phyloP scores from a whole-genome alignment of 2,113 vertebrate genomes.

The Anolis carolinensis region DNA sequence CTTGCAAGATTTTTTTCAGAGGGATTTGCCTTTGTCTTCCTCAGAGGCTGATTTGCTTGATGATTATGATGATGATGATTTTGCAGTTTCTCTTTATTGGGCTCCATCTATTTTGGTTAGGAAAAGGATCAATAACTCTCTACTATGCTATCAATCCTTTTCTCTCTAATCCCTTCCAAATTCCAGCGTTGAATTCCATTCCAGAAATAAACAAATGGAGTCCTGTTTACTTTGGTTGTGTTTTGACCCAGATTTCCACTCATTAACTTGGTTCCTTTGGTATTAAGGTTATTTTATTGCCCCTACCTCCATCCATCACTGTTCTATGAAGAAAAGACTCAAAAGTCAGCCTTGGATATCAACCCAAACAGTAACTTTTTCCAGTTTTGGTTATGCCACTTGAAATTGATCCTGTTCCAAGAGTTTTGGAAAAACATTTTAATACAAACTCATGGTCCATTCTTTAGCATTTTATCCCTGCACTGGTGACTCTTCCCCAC shows the following conservation, averaged over 20 bases:
- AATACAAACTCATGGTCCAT: not conserved
- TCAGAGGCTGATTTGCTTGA: too few species aligned
- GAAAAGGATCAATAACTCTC: not conserved
- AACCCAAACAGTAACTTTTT: too few species aligned
- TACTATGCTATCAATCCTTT: not conserved
- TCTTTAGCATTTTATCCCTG: constrained; percentile 36
- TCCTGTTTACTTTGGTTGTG: constrained; percentile 16
- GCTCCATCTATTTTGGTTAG: not conserved
- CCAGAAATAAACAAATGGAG: constrained; percentile 18
- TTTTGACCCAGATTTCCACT: constrained; percentile 12
- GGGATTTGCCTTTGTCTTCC: too few species aligned
- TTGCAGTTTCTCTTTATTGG: too few species aligned
- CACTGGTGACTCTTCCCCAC: not conserved
- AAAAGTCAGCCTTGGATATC: not conserved
- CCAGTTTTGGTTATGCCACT: too few species aligned
- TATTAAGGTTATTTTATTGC: too few species aligned
- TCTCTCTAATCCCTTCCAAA: not conserved
- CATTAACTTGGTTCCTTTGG: not conserved
- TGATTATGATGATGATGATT: too few species aligned
- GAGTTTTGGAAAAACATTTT: constrained; percentile 28
- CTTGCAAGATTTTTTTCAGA: too few species aligned
- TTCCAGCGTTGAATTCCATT: not conserved
- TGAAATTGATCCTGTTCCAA: too few species aligned
- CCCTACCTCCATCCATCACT: not conserved
- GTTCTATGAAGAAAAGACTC: not conserved